Percentiles rank a stretch among this genome's conserved stretches.
Evolutionary conservation across 1,140 invertebrate genomes (phyloP).

Genomic region (Meloidogyne chitwoodi): DNA sequence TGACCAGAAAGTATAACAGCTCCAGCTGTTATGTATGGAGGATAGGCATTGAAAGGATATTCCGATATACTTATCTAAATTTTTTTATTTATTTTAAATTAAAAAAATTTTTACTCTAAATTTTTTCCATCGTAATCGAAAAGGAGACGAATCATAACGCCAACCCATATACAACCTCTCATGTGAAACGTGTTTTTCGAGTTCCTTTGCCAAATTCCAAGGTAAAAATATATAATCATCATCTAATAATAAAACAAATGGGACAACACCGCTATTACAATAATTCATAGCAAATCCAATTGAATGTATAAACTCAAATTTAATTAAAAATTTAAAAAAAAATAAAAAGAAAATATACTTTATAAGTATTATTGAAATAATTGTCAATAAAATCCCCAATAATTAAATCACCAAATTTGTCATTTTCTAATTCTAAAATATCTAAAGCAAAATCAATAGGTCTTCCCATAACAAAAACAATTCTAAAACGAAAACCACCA

Average conservation of each 20-base stretch:
- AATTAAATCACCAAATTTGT: constrained; percentile 33
- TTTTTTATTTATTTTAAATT: neutral
- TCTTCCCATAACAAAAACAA: constrained; percentile 50
- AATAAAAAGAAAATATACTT: constrained; percentile 20
- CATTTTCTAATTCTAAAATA: constrained; percentile 23
- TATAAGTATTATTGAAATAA: constrained; percentile 53
- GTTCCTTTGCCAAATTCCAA: constrained; percentile 39
- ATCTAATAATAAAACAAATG: constrained; percentile 48
- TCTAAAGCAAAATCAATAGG: neutral
- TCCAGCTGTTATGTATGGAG: constrained; percentile 54
- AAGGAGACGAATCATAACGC: constrained; percentile 51
- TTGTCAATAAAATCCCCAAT: constrained; percentile 48
- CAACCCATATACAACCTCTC: constrained; percentile 48
- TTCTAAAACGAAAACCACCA: constrained; percentile 40
- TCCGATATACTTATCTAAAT: constrained; percentile 17
- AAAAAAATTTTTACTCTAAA: constrained; percentile 33
- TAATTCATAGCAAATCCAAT: constrained; percentile 38
- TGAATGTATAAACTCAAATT: constrained; percentile 36
- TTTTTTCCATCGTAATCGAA: constrained; percentile 44
- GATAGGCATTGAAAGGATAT: constrained; percentile 49
- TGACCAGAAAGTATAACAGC: constrained; percentile 45
- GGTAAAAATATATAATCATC: constrained; percentile 51
- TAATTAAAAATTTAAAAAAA: constrained; percentile 1
- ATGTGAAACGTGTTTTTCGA: constrained; percentile 17
- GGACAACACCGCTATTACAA: constrained; percentile 31